Conservation (phyloP, 2,888 invertebrate species). For the Morpho helenor region DNA sequence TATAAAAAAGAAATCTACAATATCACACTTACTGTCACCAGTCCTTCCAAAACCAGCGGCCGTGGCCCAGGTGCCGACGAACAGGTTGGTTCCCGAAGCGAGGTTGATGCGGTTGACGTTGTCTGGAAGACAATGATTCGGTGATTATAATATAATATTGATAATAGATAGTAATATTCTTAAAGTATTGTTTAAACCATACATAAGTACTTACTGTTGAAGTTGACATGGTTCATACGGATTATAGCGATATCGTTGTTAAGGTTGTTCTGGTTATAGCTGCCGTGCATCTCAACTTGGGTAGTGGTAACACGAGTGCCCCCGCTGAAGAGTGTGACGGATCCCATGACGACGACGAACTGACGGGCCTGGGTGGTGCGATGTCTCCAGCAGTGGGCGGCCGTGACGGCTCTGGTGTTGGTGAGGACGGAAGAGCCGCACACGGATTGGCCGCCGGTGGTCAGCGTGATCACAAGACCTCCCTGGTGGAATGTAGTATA, state of each 20-base stretch:
- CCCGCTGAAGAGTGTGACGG: slow-evolving; percentile 35
- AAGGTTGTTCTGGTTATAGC: slow-evolving; percentile 24
- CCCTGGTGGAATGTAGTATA: slow-evolving; percentile 29
- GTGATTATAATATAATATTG: neutral
- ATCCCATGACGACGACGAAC: slow-evolving; percentile 42
- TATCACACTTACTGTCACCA: slow-evolving; percentile 30
- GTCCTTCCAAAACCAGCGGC: slow-evolving; percentile 39
- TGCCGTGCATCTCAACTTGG: slow-evolving; percentile 32
- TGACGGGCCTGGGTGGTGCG: slow-evolving; percentile 36
- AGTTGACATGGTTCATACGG: slow-evolving; percentile 8
- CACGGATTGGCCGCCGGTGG: slow-evolving; percentile 33
- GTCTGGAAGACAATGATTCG: slow-evolving; percentile 1
- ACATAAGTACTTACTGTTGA: neutral
- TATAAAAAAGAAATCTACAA: too few relatives aligned
- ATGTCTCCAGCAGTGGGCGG: slow-evolving; percentile 45
- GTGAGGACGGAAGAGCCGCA: slow-evolving; percentile 48
- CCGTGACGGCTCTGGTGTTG: slow-evolving; percentile 36
- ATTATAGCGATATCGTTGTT: slow-evolving; percentile 22
- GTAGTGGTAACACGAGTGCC: slow-evolving; percentile 33
- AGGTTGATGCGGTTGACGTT: slow-evolving; percentile 25
- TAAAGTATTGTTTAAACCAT: neutral
- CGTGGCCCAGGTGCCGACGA: slow-evolving; percentile 28
- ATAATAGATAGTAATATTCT: neutral
- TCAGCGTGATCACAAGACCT: slow-evolving; percentile 39
- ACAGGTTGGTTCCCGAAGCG: slow-evolving; percentile 29